Evolutionary conservation across 2,113 vertebrate species (phyloP), one percentile per base, ranked within the genome.

Genomic region (Odobenus rosmarus): DNA sequence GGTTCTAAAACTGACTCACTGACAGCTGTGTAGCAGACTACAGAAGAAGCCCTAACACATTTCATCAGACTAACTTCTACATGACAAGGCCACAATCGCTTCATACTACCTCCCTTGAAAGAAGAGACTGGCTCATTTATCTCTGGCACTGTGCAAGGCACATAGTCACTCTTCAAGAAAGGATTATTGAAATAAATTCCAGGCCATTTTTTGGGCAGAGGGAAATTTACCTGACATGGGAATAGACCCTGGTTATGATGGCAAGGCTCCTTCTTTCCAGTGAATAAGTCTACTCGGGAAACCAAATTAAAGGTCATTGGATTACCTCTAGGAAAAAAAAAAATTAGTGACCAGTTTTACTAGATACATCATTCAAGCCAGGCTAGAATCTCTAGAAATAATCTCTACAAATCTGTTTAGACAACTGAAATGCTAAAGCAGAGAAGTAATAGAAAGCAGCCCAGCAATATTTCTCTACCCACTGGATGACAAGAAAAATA

Each of bases 401-500:
- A 97, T 91, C 77, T 96, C 88, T 93, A 95, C 55, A 95, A 96
- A 95, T 96, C 81, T 97, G 86, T 96, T 59, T 82, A 93, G 77
- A 96, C 82, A 97, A 96, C 62, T 95, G 77, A 36, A 95, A 93
- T 95, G 77, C 92, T 93, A 91, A 91, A 96, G 51, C 55, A 94
- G 18, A 88, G 36, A 88, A 93, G 71, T 93, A 95, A 77, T 85
- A 96, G 76, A 96, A 97, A 86, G 67, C 26, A 95, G 86, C 72
- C 92, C 96, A 64, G 86, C 62, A 85, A 64, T 82, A 96, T 97
- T 93, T 96, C 93, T 94, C 33, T 96, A 82, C 36, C 83, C n/a
- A 96, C 72, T 57, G n/a, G 51, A 88, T 94, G 76, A 94, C 91
- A 93, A 95, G 97, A 98, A 97, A 95, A 97, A 96, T 97, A 93